Base-by-base conservation (phyloP, 2,888 invertebrate genomes). In the Tetragonisca angustula region DNA sequence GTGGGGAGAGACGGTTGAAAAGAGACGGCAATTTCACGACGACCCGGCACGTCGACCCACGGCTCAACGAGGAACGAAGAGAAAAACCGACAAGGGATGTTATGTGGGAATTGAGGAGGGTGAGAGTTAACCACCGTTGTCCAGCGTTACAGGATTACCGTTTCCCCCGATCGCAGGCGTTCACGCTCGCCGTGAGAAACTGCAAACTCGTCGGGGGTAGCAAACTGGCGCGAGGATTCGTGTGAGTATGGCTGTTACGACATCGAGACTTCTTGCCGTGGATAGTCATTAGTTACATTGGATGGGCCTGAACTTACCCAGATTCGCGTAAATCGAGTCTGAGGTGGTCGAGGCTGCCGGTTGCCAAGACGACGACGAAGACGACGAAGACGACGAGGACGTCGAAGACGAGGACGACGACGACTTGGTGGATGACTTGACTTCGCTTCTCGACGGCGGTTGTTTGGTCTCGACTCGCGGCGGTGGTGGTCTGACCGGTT, bases 401-500 rank as follows among this genome's bases (percentile, higher is more conserved):
- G 84, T 75, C 4, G 84, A 27, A 0, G 86, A 75, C 15, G 56
- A 56, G 13, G 59, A 56, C 17, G 84, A 75, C n/a, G 83, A 71
- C 21, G 86, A 68, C 54, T 87, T 82, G 85, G 84, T 70, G 36
- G 87, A 83, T 56, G 86, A 81, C 84, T 92, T 90, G 72, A 36
- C 36, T 36, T 91, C 91, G 83, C 61, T 86, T 50, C 90, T 84
- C 17, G 90, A 73, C 0, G 91, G 84, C 90, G 96, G 96, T 75
- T 91, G 91, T n/a, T 92, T 93, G 24, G 86, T 80, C 27, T 93
- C 93, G 54, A 89, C 87, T 67, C 92, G 90, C 0, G 97, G 97
- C 17, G 97, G 97, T 36, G 97, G 97, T 43, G 97, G 97, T 89
- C 97, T 95, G 32, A 96, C 96, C 67, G 97, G 97, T 91, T 97